Base-by-base conservation (phyloP, 2,113 vertebrate species). In the Mystacornis crossleyi region DNA sequence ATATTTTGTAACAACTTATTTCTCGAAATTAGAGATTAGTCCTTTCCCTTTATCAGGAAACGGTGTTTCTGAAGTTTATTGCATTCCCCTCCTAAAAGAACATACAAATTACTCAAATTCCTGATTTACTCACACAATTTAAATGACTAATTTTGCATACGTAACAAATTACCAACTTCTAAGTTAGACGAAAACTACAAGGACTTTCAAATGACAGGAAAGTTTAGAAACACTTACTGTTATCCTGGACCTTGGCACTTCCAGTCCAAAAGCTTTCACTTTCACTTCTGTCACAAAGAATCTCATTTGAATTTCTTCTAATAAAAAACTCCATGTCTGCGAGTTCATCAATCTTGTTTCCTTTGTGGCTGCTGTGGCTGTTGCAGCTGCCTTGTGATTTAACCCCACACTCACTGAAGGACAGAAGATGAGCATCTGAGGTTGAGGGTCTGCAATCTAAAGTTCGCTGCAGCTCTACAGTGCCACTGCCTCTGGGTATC, bases 161-260 rank as follows among this genome's bases (percentile, higher is more conserved):
- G 1, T 66, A 50, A 31, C 42, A 50, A 57, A 61, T 47, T 5
- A 81, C 4, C 9, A 8, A 33, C 24, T 65, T 45, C 11, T 28
- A 89, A 6, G 17, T 10, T 55, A 80, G 10, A 75, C 8, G 74
- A 42, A 51, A 65, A 29, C 11, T 33, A 72, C 18, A 47, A 54
- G 6, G 26, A n/a, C 18, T 62, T 78, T n/a, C 9, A 73, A 67
- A 7, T 2, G 3, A 57, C 45, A 83, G 12, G 9, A 86, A 77
- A n/a, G 18, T 80, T 73, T 36, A 45, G 18, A 72, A 87, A 88
- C n/a, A 97, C 98, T 98, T 82, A 98, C 98, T 95, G 12, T 96
- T 97, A 81, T 96, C 98, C 71, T 97, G 98, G 77, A 94, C 51
- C 91, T 98, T 98, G 93, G 86, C 86, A 90, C 81, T 97, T 92